A percentile compares a stretch with the other conserved stretches of the same genome.
Evolutionary conservation across 2,797 vertebrate genomes (phyloP).

Genomic region (Apogon talboti): DNA sequence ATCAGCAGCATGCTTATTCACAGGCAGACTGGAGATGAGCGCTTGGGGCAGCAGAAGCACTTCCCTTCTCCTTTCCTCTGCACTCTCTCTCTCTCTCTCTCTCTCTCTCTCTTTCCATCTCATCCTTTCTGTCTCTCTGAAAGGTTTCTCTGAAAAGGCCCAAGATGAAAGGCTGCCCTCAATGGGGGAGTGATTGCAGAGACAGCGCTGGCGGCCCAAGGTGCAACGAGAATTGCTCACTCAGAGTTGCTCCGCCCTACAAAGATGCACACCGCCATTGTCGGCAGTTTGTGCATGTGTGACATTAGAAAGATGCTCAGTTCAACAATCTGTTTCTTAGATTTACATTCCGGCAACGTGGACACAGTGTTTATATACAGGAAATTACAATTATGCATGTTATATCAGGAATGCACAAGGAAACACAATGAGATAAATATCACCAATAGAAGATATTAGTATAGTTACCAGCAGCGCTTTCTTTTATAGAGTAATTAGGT

Average conservation of each 20-base stretch:
- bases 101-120: slow-evolving; percentile 56
- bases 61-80: slow-evolving; percentile 59
- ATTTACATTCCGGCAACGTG: slow-evolving; percentile 10
- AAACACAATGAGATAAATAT: slow-evolving; percentile 1
- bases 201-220: slow-evolving; percentile 65
- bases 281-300: slow-evolving; percentile 37
- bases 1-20: slow-evolving; percentile 70
- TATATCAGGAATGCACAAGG: slow-evolving; percentile 3
- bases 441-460: background rate
- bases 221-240: slow-evolving; percentile 62
- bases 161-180: slow-evolving; percentile 78
- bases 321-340: slow-evolving; percentile 16
- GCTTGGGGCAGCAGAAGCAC: slow-evolving; percentile 79
- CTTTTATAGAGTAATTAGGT: slow-evolving; percentile 11
- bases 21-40: slow-evolving; percentile 56
- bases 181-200: slow-evolving; percentile 76
- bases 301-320: slow-evolving; percentile 26
- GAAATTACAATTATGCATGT: slow-evolving; percentile 27
- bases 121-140: slow-evolving; percentile 63
- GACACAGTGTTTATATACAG: background rate
- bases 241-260: slow-evolving; percentile 48
- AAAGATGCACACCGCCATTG: slow-evolving; percentile 31
- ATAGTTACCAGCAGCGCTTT: slow-evolving; percentile 6
- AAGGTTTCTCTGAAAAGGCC: slow-evolving; percentile 78
- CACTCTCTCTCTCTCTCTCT: slow-evolving; percentile 44